Conservation (phyloP, 2,888 invertebrate genomes). For the Stenoptilia bipunctidactyla region DNA sequence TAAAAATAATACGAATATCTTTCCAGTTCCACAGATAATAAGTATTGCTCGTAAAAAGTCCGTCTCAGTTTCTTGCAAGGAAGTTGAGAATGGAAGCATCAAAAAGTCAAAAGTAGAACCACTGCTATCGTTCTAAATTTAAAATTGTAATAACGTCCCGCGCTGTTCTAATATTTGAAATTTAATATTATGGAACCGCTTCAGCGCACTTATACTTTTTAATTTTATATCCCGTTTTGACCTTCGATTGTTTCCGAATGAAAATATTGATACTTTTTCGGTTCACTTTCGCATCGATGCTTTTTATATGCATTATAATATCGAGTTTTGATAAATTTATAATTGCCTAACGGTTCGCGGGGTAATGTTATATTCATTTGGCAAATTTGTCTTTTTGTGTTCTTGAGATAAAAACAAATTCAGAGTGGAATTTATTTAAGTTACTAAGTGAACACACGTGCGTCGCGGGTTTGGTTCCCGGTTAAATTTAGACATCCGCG, state of each 20-base stretch:
- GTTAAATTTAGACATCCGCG: constrained; percentile 52
- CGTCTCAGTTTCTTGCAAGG: too few relatives aligned
- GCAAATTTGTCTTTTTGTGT: neutral
- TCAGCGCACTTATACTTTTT: constrained; percentile 65
- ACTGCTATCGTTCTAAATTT: constrained; percentile 36
- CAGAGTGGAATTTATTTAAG: constrained; percentile 42
- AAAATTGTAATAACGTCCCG: constrained; percentile 57
- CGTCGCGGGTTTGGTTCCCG: constrained; percentile 50
- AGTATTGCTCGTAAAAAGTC: too few relatives aligned
- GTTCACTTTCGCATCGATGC: constrained; percentile 20
- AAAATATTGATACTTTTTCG: constrained; percentile 47
- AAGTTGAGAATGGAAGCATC: constrained; percentile 19
- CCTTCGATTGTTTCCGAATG: constrained; percentile 59
- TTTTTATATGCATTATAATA: constrained; percentile 31
- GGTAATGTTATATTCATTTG: constrained; percentile 16
- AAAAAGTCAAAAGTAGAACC: constrained; percentile 32
- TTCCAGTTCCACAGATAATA: too few relatives aligned
- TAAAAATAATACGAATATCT: neutral
- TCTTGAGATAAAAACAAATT: constrained; percentile 21
- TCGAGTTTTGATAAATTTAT: constrained; percentile 24
- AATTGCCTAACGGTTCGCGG: constrained; percentile 19
- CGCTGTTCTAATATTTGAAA: constrained; percentile 55
- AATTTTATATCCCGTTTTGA: constrained; percentile 62
- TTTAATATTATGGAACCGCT: constrained; percentile 53
- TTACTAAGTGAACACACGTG: constrained; percentile 64